Percentiles rank a stretch among this genome's conserved stretches.
Conservation (phyloP, 2,888 invertebrate genomes). For the Coenonympha arcania region DNA sequence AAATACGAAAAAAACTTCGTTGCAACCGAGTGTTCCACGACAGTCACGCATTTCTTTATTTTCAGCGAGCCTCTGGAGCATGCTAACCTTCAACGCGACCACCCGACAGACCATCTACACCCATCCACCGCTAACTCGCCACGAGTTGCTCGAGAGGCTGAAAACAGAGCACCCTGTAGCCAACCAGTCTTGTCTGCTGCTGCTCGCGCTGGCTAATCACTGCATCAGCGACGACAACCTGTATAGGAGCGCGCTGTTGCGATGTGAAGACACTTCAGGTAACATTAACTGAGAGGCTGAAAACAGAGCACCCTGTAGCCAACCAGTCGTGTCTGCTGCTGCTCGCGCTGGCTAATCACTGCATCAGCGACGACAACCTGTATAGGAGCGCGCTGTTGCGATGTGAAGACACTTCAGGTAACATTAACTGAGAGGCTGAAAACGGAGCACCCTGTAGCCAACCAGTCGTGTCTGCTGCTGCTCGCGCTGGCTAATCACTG, state of each 20-base stretch:
- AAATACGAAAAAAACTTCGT: no score
- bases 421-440: constrained; percentile 49
- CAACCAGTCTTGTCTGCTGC: constrained; percentile 89
- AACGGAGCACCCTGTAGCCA: constrained; percentile 83
- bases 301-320: constrained; percentile 82
- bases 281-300: constrained; percentile 44
- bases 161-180: constrained; percentile 82
- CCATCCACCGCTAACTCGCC: constrained; percentile 51
- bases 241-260: constrained; percentile 87
- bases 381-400: constrained; percentile 89
- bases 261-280: constrained; percentile 88
- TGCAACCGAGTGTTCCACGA: no score
- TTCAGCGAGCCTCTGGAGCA: constrained; percentile 83
- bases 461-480: constrained; percentile 90
- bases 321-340: constrained; percentile 92
- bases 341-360: constrained; percentile 92
- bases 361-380: constrained; percentile 84
- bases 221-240: constrained; percentile 86
- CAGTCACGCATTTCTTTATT: no score
- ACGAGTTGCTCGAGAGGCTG: constrained; percentile 63
- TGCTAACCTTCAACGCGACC: constrained; percentile 78
- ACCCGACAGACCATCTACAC: constrained; percentile 51
- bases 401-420: constrained; percentile 87
- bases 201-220: constrained; percentile 92
- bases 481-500: constrained; percentile 94